phyloP scores from a whole-genome alignment of 2,113 vertebrate species.

The Martes martes region DNA sequence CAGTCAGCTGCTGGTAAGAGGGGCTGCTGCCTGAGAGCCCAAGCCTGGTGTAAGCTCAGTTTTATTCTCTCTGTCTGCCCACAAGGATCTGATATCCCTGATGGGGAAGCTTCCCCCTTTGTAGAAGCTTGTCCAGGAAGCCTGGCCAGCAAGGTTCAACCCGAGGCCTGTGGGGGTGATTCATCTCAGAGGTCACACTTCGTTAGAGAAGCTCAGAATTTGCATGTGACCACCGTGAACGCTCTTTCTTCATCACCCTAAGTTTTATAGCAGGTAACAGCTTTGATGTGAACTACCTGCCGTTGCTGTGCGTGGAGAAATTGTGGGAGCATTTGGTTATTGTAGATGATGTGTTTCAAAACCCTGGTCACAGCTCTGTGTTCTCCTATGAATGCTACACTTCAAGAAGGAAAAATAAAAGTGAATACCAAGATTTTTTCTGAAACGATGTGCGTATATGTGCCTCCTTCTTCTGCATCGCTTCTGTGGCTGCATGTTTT shows the following conservation, averaged over 20 bases:
- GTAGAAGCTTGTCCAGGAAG: neutral
- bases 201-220: fast-evolving
- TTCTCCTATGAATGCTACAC: fast-evolving
- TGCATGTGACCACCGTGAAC: neutral
- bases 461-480: fast-evolving
- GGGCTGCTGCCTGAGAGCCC: fast-evolving
- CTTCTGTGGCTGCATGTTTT: neutral
- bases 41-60: neutral
- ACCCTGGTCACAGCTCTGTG: fast-evolving
- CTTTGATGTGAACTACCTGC: neutral
- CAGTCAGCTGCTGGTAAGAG: neutral
- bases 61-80: neutral
- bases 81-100: neutral
- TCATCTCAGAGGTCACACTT: neutral
- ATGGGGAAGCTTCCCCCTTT: fast-evolving
- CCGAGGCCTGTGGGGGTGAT: neutral
- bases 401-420: neutral
- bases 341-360: neutral
- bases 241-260: fast-evolving
- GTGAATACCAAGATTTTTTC: neutral
- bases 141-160: fast-evolving
- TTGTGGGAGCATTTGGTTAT: neutral
- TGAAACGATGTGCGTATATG: fast-evolving
- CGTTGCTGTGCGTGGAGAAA: neutral
- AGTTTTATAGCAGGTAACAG: neutral